Base-by-base conservation (phyloP, 2,888 invertebrate species). In the Augiades crinisus region DNA sequence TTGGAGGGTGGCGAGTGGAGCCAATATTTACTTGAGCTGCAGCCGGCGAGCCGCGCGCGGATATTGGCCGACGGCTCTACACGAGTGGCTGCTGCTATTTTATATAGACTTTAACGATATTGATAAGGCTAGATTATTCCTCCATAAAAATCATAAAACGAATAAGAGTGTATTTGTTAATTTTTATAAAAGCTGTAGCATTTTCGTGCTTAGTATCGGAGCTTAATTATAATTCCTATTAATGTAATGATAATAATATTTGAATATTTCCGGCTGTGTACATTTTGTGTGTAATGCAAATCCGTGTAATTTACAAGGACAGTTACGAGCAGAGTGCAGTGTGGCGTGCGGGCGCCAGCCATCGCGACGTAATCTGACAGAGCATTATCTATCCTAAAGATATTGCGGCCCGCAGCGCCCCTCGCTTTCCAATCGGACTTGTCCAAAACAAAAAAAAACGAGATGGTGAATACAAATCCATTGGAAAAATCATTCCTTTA, bases 241-340 rank as follows among this genome's bases (percentile, higher is more conserved):
- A 19, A 19, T 19, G 19, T 19, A 19, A 24, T n/a, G 24, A 6
- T n/a, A 1, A n/a, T 6, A 30, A 27, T 12, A 12, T 5, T 30
- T 4, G 0, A 30, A 30, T 30, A 30, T 30, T 30, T 30, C 10
- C 12, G 30, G 12, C 5, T 12, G 30, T 30, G 30, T 30, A 30
- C 10, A 30, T 30, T 30, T 30, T 12, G 12, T 30, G 12, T 12
- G 30, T 37, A 17, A 36, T 17, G 17, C 17, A 36, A 17, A 19
- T 19, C 17, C 12, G 43, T 12, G 17, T 43, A 43, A 43, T 31
- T 43, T 31, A 30, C 43, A 19, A 12, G 6, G 41, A 41, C 30
- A 17, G 17, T 19, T 19, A 8, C n/a, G 41, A 17, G 14, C 27
- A 30, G 4, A 36, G 17, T 17, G n/a, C 36, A 36, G 14, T 17